A percentile compares a stretch with the other conserved stretches of the same genome.
phyloP scores from a whole-genome alignment of 1,140 invertebrate genomes.

The Hylyphantes graminicola region DNA sequence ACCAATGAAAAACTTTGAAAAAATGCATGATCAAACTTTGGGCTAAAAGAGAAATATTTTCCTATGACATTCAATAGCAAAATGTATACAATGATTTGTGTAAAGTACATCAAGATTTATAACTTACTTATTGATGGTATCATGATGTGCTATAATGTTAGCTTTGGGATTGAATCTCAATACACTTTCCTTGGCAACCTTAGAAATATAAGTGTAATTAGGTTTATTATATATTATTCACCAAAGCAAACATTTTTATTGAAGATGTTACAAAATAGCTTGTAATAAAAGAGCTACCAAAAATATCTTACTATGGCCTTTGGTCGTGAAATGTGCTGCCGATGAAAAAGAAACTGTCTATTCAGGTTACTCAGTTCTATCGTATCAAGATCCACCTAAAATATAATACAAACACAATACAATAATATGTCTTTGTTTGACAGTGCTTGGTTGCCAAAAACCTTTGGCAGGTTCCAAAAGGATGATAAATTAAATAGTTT shows the following conservation, averaged over 20 bases:
- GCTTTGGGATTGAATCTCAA: slow-evolving; percentile 89
- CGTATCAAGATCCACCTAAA: slow-evolving; percentile 92
- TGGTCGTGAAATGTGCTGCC: slow-evolving; percentile 96
- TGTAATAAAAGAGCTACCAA: background rate
- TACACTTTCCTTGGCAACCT: slow-evolving; percentile 89
- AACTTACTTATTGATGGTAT: slow-evolving; percentile 89
- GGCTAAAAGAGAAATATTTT: slow-evolving; percentile 73
- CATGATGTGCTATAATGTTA: slow-evolving; percentile 90
- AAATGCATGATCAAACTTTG: slow-evolving; percentile 90
- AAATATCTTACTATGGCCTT: slow-evolving; percentile 73
- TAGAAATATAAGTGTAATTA: slow-evolving; percentile 48
- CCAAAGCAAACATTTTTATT: background rate
- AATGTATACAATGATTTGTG: too few relatives aligned
- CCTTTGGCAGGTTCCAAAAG: too few relatives aligned
- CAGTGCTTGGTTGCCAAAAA: background rate
- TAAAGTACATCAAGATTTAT: background rate
- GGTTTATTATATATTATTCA: background rate
- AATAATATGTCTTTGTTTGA: background rate
- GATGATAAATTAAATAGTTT: too few relatives aligned
- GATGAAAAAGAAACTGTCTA: slow-evolving; percentile 96
- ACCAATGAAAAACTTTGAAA: slow-evolving; percentile 94
- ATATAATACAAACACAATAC: slow-evolving; percentile 7
- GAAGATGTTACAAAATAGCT: background rate
- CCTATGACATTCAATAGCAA: too few relatives aligned
- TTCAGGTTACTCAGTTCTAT: slow-evolving; percentile 99